Base-by-base conservation (phyloP, 1,140 invertebrate genomes). In the Phenacoccus solenopsis region DNA sequence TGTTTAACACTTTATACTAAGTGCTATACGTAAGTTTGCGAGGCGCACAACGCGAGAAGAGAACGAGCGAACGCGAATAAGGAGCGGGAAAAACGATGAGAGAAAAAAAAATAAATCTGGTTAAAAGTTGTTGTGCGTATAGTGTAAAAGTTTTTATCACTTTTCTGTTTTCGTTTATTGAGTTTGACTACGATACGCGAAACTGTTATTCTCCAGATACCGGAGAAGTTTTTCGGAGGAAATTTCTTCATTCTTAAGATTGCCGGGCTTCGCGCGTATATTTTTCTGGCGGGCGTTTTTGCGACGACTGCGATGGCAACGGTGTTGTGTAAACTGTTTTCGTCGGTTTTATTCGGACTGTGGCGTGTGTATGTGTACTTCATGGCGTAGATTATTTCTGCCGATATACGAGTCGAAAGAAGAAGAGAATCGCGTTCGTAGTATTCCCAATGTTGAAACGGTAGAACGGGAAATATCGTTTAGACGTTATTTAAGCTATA, bases 1-100 rank as follows among this genome's bases (percentile, higher is more conserved):
- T n/a, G 38, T 49, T 49, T 49, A 49, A 49, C 38, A 49, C 38
- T 49, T 49, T 49, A n/a, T n/a, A n/a, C n/a, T n/a, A 49, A 49
- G 38, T 49, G 38, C 38, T 49, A 49, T 49, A n/a, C 38, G 13
- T 49, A 49, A 49, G 38, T 49, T 49, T 10, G 38, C 20, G 20
- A 16, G n/a, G n/a, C n/a, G n/a, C n/a, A n/a, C n/a, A n/a, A n/a
- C n/a, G 3, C 20, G 16, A 49, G 20, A 49, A 49, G 16, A n/a
- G 13, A 32, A 32, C 13, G 13, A 32, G 16, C 3, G 13, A 32
- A 32, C 13, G 13, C 5, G 30, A 32, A 32, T 7, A 32, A 32
- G 13, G 30, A 13, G 5, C 5, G 30, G 13, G 30, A 32, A 13
- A 32, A 13, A 32, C 30, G 30, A 13, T 7, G 30, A 32, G 16